These are phyloP conservation scores for Rhinatrema bivittatum DNA, from an alignment of 2,797 vertebrate genomes.

Conservation along the genomic window DNA sequence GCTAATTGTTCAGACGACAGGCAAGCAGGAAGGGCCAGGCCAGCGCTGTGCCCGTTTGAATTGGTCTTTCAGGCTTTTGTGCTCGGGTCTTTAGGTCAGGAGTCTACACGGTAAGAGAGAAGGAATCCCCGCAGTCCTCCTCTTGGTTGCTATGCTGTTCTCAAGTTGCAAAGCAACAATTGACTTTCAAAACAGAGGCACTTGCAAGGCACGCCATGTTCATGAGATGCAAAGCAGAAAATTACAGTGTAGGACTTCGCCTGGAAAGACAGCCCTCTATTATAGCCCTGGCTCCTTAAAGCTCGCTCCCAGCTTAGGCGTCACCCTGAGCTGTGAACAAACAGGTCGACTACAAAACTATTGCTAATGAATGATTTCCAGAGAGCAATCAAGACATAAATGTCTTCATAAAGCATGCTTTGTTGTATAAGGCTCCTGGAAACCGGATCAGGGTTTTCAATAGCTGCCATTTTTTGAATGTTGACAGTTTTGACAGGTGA, in stretches of 20 bases:
- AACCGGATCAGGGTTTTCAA: slow-evolving; percentile 1
- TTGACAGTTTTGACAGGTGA: no score
- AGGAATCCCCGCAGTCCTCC: no score
- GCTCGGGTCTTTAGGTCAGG: no score
- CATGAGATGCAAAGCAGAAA: background rate
- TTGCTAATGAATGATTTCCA: background rate
- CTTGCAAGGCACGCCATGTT: background rate
- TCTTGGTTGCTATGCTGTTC: fast-evolving
- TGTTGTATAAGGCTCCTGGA: background rate
- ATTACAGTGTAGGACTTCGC: background rate
- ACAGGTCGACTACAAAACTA: background rate
- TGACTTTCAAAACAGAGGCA: background rate
- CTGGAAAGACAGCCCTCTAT: background rate
- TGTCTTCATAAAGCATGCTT: background rate
- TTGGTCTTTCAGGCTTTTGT: no score
- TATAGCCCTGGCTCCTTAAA: slow-evolving; percentile 1
- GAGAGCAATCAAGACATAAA: fast-evolving
- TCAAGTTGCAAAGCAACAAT: background rate
- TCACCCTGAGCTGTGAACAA: background rate
- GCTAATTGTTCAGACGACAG: no score
- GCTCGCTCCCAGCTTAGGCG: background rate
- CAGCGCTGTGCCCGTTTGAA: no score
- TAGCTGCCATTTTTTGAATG: no score
- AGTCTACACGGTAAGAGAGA: background rate
- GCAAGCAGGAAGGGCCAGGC: no score